phyloP scores from a whole-genome alignment of 2,888 invertebrate species.

The Drymonia ruficornis region DNA sequence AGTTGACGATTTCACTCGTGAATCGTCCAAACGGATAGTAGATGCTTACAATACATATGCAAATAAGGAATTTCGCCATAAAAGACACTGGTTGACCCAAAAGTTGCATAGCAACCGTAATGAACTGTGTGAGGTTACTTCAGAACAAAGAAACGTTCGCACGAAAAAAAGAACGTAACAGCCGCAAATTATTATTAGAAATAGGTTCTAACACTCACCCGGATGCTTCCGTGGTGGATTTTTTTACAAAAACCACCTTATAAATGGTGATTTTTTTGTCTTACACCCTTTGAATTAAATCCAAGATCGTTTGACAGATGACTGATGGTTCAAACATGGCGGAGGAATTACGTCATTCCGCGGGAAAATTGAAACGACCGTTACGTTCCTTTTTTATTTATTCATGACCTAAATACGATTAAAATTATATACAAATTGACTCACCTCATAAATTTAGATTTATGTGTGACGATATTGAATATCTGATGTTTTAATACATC shows the following conservation, averaged over 20 bases:
- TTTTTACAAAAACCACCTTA: conserved; percentile 64
- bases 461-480: conserved; percentile 51
- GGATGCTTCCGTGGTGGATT: conserved; percentile 79
- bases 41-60: conserved; percentile 57
- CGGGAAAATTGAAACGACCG: conserved; percentile 73
- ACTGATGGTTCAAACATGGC: conserved; percentile 74
- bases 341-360: conserved; percentile 74
- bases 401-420: conserved; percentile 7
- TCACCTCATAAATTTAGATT: conserved; percentile 70
- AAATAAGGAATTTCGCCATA: conserved; percentile 54
- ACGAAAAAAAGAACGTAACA: conserved; percentile 37
- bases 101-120: conserved; percentile 49
- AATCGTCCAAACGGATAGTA: conserved; percentile 23
- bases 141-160: conserved; percentile 42
- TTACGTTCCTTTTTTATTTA: conserved; percentile 45
- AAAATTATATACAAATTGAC: conserved; percentile 33
- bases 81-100: conserved; percentile 77
- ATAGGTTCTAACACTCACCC: conserved; percentile 65
- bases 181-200: conserved; percentile 24
- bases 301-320: conserved; percentile 65
- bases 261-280: conserved; percentile 55
- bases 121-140: conserved; percentile 53
- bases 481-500: conserved; percentile 69
- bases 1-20: conserved; percentile 30
- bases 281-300: conserved; percentile 65